Evolutionary conservation across 2,797 vertebrate species (phyloP).

Genomic region (Betta splendens): DNA sequence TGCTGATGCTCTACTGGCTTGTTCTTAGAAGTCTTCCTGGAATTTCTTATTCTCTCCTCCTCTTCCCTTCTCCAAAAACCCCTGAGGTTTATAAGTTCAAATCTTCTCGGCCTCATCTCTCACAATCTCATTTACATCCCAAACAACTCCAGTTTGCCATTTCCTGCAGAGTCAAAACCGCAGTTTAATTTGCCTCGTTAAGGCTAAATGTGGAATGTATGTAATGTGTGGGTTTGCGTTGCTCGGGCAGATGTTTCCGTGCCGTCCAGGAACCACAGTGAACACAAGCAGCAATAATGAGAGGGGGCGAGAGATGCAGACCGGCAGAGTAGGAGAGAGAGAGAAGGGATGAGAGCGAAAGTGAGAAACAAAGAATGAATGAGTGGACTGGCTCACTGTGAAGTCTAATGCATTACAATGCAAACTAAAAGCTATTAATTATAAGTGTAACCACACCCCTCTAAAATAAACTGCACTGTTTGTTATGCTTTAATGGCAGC

Average conservation of each 20-base stretch:
- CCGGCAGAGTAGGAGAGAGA: neutral
- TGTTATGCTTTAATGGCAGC: too few species aligned
- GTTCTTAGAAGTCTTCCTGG: neutral
- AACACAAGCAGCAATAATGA: slow-evolving; percentile 22
- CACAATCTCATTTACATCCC: slow-evolving; percentile 28
- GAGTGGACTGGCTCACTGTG: neutral
- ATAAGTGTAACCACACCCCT: too few species aligned
- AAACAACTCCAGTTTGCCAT: slow-evolving; percentile 23
- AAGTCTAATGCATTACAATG: too few species aligned
- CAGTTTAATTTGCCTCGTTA: slow-evolving; percentile 52
- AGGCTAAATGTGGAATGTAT: slow-evolving; percentile 41
- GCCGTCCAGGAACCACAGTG: slow-evolving; percentile 26
- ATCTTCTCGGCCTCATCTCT: slow-evolving; percentile 1
- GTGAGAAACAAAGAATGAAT: neutral
- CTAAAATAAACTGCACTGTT: too few species aligned
- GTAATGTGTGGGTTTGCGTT: slow-evolving; percentile 19
- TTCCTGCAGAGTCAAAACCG: slow-evolving; percentile 47
- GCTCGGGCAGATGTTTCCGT: slow-evolving; percentile 17
- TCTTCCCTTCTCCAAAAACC: neutral
- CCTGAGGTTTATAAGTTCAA: neutral
- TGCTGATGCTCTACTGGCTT: neutral
- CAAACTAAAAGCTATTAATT: too few species aligned
- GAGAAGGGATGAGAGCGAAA: slow-evolving; percentile 1
- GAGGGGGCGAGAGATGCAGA: neutral
- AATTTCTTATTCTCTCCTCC: too few species aligned